These are phyloP conservation scores for rabbit (Oryctolagus cuniculus) DNA, from an alignment of 2,113 vertebrate species.

Conservation along the genomic window DNA sequence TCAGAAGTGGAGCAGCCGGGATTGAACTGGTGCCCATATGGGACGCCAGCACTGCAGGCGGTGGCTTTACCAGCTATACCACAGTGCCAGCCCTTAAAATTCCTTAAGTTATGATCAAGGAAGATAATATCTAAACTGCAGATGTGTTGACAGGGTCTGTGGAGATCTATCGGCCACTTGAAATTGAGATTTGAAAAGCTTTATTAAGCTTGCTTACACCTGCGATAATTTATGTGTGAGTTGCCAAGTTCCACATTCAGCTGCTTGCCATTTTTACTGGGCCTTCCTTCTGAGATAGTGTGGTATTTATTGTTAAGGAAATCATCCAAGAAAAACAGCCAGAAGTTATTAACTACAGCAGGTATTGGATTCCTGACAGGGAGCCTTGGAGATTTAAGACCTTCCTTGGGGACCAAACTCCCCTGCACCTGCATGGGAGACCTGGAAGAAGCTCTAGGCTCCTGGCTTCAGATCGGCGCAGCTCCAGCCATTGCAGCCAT, in stretches of 20 bases:
- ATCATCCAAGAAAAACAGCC: constrained; percentile 41
- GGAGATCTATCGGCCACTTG: neutral
- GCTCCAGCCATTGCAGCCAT: too few species aligned
- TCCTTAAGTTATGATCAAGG: neutral
- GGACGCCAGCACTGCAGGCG: too few species aligned
- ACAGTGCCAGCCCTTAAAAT: constrained; percentile 15
- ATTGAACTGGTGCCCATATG: too few species aligned
- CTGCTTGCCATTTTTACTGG: constrained; percentile 52
- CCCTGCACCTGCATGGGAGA: too few species aligned
- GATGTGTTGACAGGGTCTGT: neutral
- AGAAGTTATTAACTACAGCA: constrained; percentile 11
- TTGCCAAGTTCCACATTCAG: constrained; percentile 41
- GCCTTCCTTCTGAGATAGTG: constrained; percentile 22
- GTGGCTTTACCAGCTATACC: too few species aligned
- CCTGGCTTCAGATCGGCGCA: too few species aligned
- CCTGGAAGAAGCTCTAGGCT: too few species aligned
- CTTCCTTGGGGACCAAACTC: neutral
- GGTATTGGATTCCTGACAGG: neutral
- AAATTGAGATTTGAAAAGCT: constrained; percentile 56
- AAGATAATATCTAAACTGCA: constrained; percentile 3
- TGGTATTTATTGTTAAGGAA: constrained; percentile 51
- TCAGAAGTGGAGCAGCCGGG: too few species aligned
- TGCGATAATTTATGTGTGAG: constrained; percentile 34
- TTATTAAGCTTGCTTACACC: constrained; percentile 44
- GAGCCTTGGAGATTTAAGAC: constrained; percentile 38